Evolutionary conservation across 2,888 invertebrate genomes (phyloP), one percentile per base, ranked within the genome.

Genomic region (Pogonocherus hispidulus): DNA sequence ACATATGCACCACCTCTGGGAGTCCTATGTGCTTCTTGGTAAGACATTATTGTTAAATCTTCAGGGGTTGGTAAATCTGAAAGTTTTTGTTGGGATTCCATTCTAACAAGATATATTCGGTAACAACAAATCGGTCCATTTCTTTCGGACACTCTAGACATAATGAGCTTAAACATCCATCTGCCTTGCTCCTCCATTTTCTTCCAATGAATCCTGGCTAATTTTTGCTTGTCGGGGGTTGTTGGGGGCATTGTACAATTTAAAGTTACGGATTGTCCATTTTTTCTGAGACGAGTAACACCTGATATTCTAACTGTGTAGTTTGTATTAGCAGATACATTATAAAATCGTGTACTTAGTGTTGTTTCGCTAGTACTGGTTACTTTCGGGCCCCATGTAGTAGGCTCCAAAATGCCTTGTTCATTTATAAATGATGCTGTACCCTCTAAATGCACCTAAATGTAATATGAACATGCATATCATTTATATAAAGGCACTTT

Each of bases 91-190:
- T 90, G 87, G 0, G 89, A 87, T 35, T 89, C 87, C 76, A 96
- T 86, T 52, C 92, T 90, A 0, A 96, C 92, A 83, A 96, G 86
- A 85, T 93, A 93, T 46, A 96, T 89, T 75, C 95, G 89, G 83
- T 94, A 94, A 79, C 95, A 96, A 84, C 95, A 96, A 76, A 96
- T 94, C 0, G 92, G 92, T 0, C 96, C 96, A 79, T 95, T 95
- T 63, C 95, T 87, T 82, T 96, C 95, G 0, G 94, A 92, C 35
- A 96, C 89, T 72, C 93, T 88, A 0, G 94, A 94, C 75, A 95
- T 84, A 73, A 90, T 89, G 76, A 96, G 86, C 79, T 93, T 93
- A 76, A 95, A 92, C 78, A 94, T 88, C 85, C 91, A 92, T 76
- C 89, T 90, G 19, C 91, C 91, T 57, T 90, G 87, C 41, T 89